phyloP scores from a whole-genome alignment of 2,888 invertebrate species.

The Eupelmus urozonus region DNA sequence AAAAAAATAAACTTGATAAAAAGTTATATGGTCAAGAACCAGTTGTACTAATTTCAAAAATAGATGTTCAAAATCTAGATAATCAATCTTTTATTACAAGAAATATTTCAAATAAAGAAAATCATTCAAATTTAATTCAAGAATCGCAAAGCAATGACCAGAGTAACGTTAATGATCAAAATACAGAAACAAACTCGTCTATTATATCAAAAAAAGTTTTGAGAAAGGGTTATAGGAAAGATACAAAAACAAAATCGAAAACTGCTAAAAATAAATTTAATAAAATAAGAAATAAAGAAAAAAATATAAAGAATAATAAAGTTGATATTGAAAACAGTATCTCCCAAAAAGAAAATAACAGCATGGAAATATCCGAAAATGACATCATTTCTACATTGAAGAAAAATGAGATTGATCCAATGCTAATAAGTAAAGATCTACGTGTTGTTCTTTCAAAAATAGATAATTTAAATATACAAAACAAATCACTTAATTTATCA shows the following conservation, averaged over 20 bases:
- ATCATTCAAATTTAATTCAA: background rate
- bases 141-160: background rate
- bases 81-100: conserved; percentile 1
- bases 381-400: no score
- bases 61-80: conserved; percentile 7
- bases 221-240: background rate
- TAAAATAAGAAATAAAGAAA: background rate
- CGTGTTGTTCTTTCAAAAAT: conserved; percentile 14
- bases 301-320: no score
- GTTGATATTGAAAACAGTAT: no score
- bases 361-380: no score
- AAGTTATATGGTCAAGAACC: conserved; percentile 11
- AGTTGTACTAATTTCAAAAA: conserved; percentile 10
- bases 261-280: background rate
- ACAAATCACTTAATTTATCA: background rate
- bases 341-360: no score
- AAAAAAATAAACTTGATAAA: conserved; percentile 6
- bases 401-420: background rate
- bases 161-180: conserved; percentile 22
- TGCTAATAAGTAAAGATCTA: conserved; percentile 17
- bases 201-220: background rate
- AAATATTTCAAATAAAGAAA: conserved; percentile 7
- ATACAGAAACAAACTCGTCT: background rate
- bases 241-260: background rate
- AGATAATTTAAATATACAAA: background rate